phyloP scores from a whole-genome alignment of 2,888 invertebrate genomes.

The Lobophora halterata region DNA sequence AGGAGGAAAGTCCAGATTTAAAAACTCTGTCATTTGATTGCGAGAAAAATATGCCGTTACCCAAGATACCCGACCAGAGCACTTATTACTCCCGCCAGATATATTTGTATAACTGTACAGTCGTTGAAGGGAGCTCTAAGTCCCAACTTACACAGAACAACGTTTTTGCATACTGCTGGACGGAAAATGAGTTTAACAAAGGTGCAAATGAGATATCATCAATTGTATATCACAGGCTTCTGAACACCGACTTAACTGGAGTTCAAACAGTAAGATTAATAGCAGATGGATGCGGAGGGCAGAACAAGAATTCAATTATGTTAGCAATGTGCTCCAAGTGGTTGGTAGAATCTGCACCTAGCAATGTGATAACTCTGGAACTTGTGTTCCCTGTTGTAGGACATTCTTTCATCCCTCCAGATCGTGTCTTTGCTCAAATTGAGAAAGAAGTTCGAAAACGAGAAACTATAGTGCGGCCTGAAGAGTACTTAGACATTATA shows the following conservation, averaged over 20 bases:
- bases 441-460: constrained; percentile 11
- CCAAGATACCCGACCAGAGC: constrained; percentile 31
- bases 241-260: no score
- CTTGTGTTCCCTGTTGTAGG: constrained; percentile 18
- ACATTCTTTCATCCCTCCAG: constrained; percentile 14
- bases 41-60: constrained; percentile 27
- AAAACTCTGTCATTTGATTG: constrained; percentile 29
- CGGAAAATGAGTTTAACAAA: constrained; percentile 8
- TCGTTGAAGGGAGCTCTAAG: constrained; percentile 3
- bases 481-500: no score
- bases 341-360: constrained; percentile 5
- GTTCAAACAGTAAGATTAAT: no score
- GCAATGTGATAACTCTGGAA: constrained; percentile 8
- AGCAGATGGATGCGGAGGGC: no score
- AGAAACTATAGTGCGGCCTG: constrained; percentile 6
- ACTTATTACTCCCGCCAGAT: constrained; percentile 31
- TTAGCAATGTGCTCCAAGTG: no score
- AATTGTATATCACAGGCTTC: no score
- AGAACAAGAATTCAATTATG: no score
- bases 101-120: constrained; percentile 19
- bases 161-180: constrained; percentile 9
- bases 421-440: constrained; percentile 16
- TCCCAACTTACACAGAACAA: no score
- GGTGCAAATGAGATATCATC: constrained; percentile 1
- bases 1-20: constrained; percentile 26